phyloP scores from a whole-genome alignment of 2,888 invertebrate genomes.

The Electrophaes corylata region DNA sequence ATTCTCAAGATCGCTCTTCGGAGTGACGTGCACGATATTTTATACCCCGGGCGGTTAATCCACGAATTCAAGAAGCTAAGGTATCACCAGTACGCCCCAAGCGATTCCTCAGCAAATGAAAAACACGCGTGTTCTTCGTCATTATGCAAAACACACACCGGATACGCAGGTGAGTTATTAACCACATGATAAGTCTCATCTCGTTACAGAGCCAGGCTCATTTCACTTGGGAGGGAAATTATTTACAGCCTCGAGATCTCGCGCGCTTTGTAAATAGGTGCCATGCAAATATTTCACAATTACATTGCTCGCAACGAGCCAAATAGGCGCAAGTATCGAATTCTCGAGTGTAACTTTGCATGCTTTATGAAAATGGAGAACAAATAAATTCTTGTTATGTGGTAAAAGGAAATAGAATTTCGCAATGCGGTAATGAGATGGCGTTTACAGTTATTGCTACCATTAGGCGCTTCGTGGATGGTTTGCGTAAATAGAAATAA shows the following conservation, averaged over 20 bases:
- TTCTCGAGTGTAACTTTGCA: slow-evolving; percentile 55
- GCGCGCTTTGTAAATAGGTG: slow-evolving; percentile 40
- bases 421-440: slow-evolving; percentile 69
- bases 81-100: slow-evolving; percentile 46
- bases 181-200: slow-evolving; percentile 63
- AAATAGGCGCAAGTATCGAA: slow-evolving; percentile 59
- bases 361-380: slow-evolving; percentile 72
- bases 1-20: slow-evolving; percentile 19
- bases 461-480: slow-evolving; percentile 59
- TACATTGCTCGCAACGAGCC: slow-evolving; percentile 57
- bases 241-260: slow-evolving; percentile 44
- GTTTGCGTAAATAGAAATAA: slow-evolving; percentile 54
- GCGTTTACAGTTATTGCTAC: slow-evolving; percentile 64
- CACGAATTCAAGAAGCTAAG: slow-evolving; percentile 55
- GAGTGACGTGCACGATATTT: slow-evolving; percentile 51
- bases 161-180: slow-evolving; percentile 64
- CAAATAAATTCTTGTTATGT: slow-evolving; percentile 76
- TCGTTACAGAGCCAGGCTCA: slow-evolving; percentile 52
- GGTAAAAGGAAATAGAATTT: slow-evolving; percentile 69
- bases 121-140: slow-evolving; percentile 59
- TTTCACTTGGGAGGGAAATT: slow-evolving; percentile 49
- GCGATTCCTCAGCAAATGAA: slow-evolving; percentile 46
- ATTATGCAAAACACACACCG: slow-evolving; percentile 74
- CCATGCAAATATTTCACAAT: slow-evolving; percentile 63
- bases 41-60: slow-evolving; percentile 47